phyloP scores from a whole-genome alignment of 2,113 vertebrate species.

The Ranitomeya variabilis region DNA sequence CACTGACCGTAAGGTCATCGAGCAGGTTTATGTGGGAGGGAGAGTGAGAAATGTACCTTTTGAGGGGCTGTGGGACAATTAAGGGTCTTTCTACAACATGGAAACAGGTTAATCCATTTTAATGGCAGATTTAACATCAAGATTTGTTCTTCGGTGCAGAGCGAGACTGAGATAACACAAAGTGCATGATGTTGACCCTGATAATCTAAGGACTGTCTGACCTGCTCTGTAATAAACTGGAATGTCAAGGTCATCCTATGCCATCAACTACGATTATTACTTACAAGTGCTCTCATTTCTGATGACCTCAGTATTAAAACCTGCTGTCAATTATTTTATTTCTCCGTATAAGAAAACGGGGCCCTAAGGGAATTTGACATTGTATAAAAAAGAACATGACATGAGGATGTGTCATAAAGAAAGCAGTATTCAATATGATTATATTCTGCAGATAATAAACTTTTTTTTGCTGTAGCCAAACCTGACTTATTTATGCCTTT shows the following conservation, averaged over 20 bases:
- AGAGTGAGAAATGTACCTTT: not conserved
- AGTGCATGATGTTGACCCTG: conserved; percentile 34
- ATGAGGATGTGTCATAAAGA: not conserved
- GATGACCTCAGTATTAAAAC: conserved; percentile 26
- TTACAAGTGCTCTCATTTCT: conserved; percentile 26
- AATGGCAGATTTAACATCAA: not conserved
- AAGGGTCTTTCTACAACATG: not conserved
- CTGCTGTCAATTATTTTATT: conserved; percentile 24
- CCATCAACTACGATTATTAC: conserved; percentile 6
- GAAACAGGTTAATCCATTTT: not conserved
- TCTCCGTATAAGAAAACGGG: not conserved
- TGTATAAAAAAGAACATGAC: not conserved
- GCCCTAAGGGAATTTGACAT: not conserved
- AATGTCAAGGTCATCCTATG: conserved; percentile 24
- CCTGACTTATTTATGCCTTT: not conserved
- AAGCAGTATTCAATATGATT: conserved; percentile 2
- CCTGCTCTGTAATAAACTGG: conserved; percentile 20
- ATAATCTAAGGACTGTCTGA: conserved; percentile 13
- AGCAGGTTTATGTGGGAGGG: conserved; percentile 27
- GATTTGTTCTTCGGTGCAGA: not conserved
- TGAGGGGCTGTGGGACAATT: conserved; percentile 4
- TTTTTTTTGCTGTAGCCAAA: not conserved
- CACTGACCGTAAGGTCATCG: conserved; percentile 40
- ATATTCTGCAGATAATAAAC: conserved; percentile 13
- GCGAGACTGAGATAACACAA: conserved; percentile 14